These are phyloP conservation scores for Distichodus sexfasciatus DNA, from an alignment of 2,797 vertebrate genomes.

Conservation along the genomic window DNA sequence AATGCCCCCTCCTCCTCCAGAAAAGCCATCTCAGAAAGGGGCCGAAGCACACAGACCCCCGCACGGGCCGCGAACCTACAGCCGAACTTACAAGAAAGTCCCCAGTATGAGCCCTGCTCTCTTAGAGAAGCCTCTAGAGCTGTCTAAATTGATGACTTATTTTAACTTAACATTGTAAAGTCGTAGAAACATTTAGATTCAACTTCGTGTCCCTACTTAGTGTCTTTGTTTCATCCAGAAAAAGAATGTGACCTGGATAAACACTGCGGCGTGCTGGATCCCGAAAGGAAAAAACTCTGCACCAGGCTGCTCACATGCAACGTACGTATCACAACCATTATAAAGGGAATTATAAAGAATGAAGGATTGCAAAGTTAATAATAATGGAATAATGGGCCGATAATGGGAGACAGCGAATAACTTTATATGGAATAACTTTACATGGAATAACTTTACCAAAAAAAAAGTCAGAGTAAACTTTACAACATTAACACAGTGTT, in stretches of 20 bases:
- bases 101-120: conserved; percentile 68
- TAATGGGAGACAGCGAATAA: no score
- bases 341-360: no score
- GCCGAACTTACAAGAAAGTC: conserved; percentile 72
- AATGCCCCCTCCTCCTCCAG: conserved; percentile 49
- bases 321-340: conserved; percentile 71
- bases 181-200: no score
- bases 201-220: no score
- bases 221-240: conserved; percentile 64
- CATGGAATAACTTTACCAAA: no score
- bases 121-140: background rate
- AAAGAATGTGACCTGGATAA: conserved; percentile 85
- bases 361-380: no score
- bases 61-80: conserved; percentile 68
- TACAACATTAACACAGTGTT: no score
- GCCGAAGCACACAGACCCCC: conserved; percentile 42
- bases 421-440: no score
- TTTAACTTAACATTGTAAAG: no score
- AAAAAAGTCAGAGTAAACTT: no score
- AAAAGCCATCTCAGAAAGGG: conserved; percentile 57
- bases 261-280: conserved; percentile 78
- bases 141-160: background rate
- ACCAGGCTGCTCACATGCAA: conserved; percentile 81
- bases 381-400: no score
- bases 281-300: conserved; percentile 81